Evolutionary conservation across 2,888 invertebrate species (phyloP).

Genomic region (Patella pellucida): DNA sequence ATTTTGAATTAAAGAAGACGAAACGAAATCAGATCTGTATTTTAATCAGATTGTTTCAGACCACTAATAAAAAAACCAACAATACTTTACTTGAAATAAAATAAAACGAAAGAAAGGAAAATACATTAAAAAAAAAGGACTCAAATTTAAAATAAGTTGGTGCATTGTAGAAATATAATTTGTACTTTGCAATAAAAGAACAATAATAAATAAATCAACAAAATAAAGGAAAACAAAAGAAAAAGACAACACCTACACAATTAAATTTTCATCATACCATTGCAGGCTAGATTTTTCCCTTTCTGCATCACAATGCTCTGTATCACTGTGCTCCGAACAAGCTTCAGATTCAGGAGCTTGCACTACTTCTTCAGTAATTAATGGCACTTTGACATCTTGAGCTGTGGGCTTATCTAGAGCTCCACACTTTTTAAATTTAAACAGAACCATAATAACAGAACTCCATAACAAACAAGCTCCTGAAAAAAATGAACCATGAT

Average conservation of each 20-base stretch:
- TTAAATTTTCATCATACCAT: conserved; percentile 19
- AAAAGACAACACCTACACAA: conserved; percentile 16
- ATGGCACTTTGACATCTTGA: conserved; percentile 42
- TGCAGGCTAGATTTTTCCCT: conserved; percentile 4
- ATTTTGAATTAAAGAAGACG: too few relatives aligned
- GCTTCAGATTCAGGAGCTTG: conserved; percentile 35
- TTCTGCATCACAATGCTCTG: conserved; percentile 29
- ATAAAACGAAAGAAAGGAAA: too few relatives aligned
- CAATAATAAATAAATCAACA: background rate
- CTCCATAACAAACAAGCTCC: conserved; percentile 62
- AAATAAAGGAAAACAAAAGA: background rate
- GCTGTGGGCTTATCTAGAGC: conserved; percentile 29
- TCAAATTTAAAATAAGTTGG: too few relatives aligned
- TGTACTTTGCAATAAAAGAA: too few relatives aligned
- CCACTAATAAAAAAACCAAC: too few relatives aligned
- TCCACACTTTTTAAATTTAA: conserved; percentile 60
- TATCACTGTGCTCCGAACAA: conserved; percentile 28
- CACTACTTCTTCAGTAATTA: conserved; percentile 39
- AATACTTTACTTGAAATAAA: too few relatives aligned
- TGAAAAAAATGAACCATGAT: conserved; percentile 26
- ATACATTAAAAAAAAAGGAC: too few relatives aligned
- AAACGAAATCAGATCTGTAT: too few relatives aligned
- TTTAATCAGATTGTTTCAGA: too few relatives aligned
- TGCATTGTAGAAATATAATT: too few relatives aligned
- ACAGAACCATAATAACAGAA: conserved; percentile 60